A percentile compares a stretch with the other conserved stretches of the same genome.
phyloP scores from a whole-genome alignment of 2,888 invertebrate species.

The Aethes cnicana region DNA sequence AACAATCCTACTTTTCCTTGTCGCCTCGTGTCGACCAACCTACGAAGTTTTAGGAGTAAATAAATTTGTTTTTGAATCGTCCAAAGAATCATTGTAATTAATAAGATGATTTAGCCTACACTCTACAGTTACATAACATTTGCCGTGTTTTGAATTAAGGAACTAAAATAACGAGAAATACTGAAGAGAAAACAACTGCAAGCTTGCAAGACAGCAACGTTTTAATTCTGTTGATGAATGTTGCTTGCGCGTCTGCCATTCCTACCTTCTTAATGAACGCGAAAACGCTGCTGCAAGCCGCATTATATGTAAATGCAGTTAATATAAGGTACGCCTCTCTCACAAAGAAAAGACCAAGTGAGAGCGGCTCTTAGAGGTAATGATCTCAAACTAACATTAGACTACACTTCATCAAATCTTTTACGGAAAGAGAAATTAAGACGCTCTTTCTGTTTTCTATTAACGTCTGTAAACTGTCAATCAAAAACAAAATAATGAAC shows the following conservation, averaged over 20 bases:
- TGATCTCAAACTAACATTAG: slow-evolving; percentile 10
- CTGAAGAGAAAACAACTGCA: slow-evolving; percentile 35
- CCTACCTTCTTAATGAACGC: slow-evolving; percentile 38
- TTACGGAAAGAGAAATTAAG: slow-evolving; percentile 28
- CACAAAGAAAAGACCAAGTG: slow-evolving; percentile 1
- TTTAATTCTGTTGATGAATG: too few species aligned
- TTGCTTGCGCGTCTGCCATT: slow-evolving; percentile 31
- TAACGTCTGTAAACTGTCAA: slow-evolving; percentile 24
- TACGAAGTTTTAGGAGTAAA: too few species aligned
- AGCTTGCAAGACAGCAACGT: slow-evolving; percentile 35
- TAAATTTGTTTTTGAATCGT: too few species aligned
- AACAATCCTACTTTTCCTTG: slow-evolving; percentile 18
- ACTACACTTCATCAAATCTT: slow-evolving; percentile 23
- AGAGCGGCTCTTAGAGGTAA: slow-evolving; percentile 15
- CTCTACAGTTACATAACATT: too few species aligned
- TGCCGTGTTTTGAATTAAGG: too few species aligned
- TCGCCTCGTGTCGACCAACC: too few species aligned
- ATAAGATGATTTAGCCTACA: too few species aligned
- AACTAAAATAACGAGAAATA: slow-evolving; percentile 8
- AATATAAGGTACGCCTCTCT: slow-evolving; percentile 13
- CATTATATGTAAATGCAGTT: slow-evolving; percentile 24
- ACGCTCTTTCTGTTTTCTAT: slow-evolving; percentile 28
- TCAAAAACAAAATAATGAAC: slow-evolving; percentile 18
- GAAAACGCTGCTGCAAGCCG: slow-evolving; percentile 31
- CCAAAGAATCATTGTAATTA: too few species aligned